Evolutionary conservation across 2,888 invertebrate genomes (phyloP).

Genomic region (Empis stercorea): DNA sequence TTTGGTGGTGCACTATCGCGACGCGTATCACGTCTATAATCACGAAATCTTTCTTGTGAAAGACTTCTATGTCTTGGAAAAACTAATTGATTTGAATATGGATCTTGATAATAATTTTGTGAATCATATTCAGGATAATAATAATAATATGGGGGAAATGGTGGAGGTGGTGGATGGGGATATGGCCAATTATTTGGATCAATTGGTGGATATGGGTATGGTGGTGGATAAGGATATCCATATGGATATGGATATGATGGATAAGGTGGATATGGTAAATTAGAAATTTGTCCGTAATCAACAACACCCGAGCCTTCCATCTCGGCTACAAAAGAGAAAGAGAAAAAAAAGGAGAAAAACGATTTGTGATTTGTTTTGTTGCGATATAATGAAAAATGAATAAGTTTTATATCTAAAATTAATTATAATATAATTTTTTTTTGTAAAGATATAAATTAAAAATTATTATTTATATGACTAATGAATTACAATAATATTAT

Average conservation of each 20-base stretch:
- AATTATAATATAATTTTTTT: too few species aligned
- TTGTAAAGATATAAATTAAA: not conserved
- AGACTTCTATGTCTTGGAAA: slow-evolving; percentile 18
- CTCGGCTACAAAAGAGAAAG: slow-evolving; percentile 27
- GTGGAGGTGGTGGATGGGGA: slow-evolving; percentile 11
- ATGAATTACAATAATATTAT: too few species aligned
- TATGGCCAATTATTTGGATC: slow-evolving; percentile 18
- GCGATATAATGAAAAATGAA: slow-evolving; percentile 8
- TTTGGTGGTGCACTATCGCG: slow-evolving; percentile 25
- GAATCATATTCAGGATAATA: slow-evolving; percentile 25
- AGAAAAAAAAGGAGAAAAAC: slow-evolving; percentile 16
- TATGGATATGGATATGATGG: slow-evolving; percentile 27
- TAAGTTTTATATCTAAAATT: too few species aligned
- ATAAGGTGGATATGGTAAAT: slow-evolving; percentile 10
- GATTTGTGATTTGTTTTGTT: slow-evolving; percentile 12
- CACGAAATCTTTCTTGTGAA: not conserved
- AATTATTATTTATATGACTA: not conserved
- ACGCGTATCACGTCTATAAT: not conserved
- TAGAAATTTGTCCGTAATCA: slow-evolving; percentile 27
- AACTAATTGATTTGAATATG: slow-evolving; percentile 7
- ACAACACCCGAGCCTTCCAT: slow-evolving; percentile 33
- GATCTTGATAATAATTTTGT: slow-evolving; percentile 15
- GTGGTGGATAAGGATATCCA: slow-evolving; percentile 25
- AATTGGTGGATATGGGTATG: slow-evolving; percentile 14
- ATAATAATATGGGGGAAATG: slow-evolving; percentile 23